Percentiles rank a stretch among this genome's conserved stretches.
These are phyloP conservation scores for Odocoileus virginianus DNA, from an alignment of 2,113 vertebrate species.

Conservation along the genomic window DNA sequence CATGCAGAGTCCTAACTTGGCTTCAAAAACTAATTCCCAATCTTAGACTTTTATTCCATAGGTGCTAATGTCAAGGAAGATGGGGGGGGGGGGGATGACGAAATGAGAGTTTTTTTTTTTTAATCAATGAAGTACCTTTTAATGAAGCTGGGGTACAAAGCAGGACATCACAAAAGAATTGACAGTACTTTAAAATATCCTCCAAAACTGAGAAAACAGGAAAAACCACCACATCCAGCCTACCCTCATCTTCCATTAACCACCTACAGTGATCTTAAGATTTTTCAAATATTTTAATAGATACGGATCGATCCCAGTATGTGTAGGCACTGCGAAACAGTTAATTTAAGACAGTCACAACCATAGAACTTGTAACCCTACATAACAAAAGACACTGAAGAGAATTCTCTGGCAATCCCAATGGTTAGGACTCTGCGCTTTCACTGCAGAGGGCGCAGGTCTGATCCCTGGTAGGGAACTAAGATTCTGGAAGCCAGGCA, in stretches of 20 bases:
- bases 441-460: background rate
- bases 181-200: background rate
- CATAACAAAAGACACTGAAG: background rate
- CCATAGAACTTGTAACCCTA: background rate
- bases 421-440: fast-evolving
- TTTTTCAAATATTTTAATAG: constrained; percentile 4
- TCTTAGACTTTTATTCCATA: background rate
- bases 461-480: background rate
- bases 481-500: background rate
- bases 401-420: background rate
- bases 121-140: background rate
- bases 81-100: background rate
- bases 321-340: background rate
- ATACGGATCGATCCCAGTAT: background rate
- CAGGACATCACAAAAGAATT: background rate
- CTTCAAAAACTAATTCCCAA: background rate
- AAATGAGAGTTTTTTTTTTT: background rate
- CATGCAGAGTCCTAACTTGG: background rate
- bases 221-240: background rate
- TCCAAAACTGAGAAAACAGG: background rate
- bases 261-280: background rate
- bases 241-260: background rate
- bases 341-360: background rate
- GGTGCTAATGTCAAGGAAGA: background rate
- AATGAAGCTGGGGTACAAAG: background rate